Percentiles rank a stretch among this genome's conserved stretches.
phyloP scores from a whole-genome alignment of 2,888 invertebrate genomes.

The Osedax frankpressi region DNA sequence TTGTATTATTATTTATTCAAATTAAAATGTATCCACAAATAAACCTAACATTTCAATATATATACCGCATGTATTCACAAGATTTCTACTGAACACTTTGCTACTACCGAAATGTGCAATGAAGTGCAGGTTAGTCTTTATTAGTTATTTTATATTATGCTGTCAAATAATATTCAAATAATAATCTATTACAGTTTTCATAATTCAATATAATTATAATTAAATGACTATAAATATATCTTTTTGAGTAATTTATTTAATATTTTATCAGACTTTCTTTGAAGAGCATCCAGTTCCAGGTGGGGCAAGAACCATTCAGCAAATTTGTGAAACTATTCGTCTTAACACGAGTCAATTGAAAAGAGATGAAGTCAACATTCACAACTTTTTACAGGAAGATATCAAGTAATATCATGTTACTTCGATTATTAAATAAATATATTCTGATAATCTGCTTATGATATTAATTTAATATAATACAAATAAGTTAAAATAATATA shows the following conservation, averaged over 20 bases:
- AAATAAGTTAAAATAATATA: too few species aligned
- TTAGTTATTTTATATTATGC: too few species aligned
- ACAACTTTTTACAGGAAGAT: conserved; percentile 26
- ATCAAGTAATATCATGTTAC: too few species aligned
- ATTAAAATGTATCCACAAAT: not conserved
- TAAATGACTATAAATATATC: not conserved
- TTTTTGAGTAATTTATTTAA: not conserved
- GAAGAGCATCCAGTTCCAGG: conserved; percentile 59
- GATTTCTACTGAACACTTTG: conserved; percentile 75
- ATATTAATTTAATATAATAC: too few species aligned
- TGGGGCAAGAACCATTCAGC: conserved; percentile 75
- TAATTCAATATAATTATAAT: not conserved
- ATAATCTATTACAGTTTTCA: not conserved
- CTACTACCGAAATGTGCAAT: conserved; percentile 62
- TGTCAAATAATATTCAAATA: too few species aligned
- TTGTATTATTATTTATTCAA: not conserved
- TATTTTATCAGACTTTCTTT: conserved; percentile 51
- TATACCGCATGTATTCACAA: conserved; percentile 27
- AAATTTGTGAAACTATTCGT: conserved; percentile 76
- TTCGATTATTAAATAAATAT: too few species aligned
- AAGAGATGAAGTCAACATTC: conserved; percentile 61
- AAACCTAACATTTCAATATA: not conserved
- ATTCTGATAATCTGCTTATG: too few species aligned
- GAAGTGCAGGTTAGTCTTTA: conserved; percentile 62
- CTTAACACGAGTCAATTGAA: conserved; percentile 76